Evolutionary conservation across 2,888 invertebrate species (phyloP).

Genomic region (Heteropelma amictum): DNA sequence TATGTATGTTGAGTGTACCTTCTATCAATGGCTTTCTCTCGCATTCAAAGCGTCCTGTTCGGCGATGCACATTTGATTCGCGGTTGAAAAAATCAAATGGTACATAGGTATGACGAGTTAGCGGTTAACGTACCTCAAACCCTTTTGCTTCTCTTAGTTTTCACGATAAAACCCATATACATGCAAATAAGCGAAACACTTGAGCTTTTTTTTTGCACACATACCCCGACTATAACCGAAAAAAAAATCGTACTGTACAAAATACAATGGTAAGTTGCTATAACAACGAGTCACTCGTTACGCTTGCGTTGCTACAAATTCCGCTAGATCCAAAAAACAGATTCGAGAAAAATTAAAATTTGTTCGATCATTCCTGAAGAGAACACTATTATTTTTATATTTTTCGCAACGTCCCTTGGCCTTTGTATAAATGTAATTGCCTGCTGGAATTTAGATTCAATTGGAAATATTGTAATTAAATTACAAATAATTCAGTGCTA

Average conservation of each 20-base stretch:
- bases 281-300: neutral
- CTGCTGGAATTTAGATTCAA: no score
- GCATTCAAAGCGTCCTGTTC: conserved; percentile 1
- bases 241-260: neutral
- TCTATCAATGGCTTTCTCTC: conserved; percentile 5
- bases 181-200: conserved; percentile 1
- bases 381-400: no score
- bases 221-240: neutral
- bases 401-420: no score
- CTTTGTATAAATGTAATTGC: no score
- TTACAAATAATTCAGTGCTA: no score
- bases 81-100: conserved; percentile 4
- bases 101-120: neutral
- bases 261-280: neutral
- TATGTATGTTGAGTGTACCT: neutral
- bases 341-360: no score
- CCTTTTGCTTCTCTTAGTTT: conserved; percentile 19
- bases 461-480: no score
- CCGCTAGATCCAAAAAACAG: no score
- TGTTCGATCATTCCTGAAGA: no score
- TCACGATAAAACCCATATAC: conserved; percentile 8
- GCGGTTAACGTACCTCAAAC: neutral
- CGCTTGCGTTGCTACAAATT: no score
- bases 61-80: neutral
- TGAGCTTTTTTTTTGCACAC: neutral